Percentiles rank a stretch among this genome's conserved stretches.
Evolutionary conservation across 2,888 invertebrate species (phyloP).

Genomic region (Ophioninae sp.): DNA sequence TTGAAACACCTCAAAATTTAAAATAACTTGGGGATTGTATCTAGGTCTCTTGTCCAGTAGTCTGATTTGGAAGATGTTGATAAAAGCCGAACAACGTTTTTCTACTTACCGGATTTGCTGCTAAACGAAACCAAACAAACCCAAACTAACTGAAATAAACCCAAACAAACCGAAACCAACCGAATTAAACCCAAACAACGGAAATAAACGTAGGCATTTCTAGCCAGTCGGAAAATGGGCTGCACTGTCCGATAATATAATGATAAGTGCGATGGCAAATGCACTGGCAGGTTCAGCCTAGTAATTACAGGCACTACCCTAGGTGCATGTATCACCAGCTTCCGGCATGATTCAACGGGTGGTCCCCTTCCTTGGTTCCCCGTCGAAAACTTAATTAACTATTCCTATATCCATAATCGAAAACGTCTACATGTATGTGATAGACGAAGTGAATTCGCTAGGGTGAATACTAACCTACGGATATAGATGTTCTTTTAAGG

Average conservation of each 20-base stretch:
- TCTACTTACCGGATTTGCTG: background rate
- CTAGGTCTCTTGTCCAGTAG: no score
- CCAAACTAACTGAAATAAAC: no score
- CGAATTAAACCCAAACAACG: no score
- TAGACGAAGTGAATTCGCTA: constrained; percentile 43
- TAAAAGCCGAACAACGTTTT: background rate
- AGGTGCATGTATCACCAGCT: constrained; percentile 54
- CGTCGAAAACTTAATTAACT: constrained; percentile 77
- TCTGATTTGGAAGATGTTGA: no score
- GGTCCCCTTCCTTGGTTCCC: constrained; percentile 71
- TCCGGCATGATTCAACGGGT: constrained; percentile 72
- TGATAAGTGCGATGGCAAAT: constrained; percentile 10
- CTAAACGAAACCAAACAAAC: background rate
- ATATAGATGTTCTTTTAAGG: constrained; percentile 1
- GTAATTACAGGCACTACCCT: constrained; percentile 72
- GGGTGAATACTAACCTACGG: constrained; percentile 8
- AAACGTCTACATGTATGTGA: constrained; percentile 52
- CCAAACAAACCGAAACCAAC: no score
- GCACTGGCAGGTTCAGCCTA: constrained; percentile 61
- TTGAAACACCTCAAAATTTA: no score
- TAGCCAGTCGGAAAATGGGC: constrained; percentile 5
- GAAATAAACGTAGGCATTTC: no score
- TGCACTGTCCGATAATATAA: constrained; percentile 27
- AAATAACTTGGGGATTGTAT: no score
- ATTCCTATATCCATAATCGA: constrained; percentile 73